A percentile compares a stretch with the other conserved stretches of the same genome.
Evolutionary conservation across 2,113 vertebrate genomes (phyloP).

Genomic region (Sturnus vulgaris): DNA sequence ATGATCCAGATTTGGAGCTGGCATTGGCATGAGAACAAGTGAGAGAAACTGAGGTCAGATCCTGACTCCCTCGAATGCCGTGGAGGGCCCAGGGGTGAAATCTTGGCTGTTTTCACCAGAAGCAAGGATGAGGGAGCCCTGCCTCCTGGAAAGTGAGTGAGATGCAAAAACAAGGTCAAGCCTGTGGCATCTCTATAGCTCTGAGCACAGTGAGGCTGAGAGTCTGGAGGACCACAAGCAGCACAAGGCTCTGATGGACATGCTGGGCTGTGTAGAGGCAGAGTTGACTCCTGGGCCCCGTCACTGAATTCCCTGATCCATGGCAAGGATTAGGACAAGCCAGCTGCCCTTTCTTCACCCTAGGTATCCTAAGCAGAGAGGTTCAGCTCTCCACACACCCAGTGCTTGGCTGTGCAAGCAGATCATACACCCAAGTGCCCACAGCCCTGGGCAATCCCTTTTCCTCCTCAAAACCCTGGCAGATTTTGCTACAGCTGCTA

Average conservation of each 20-base stretch:
- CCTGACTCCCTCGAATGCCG: neutral
- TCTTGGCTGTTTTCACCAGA: neutral
- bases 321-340: neutral
- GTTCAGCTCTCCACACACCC: neutral
- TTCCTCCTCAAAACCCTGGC: neutral
- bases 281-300: neutral
- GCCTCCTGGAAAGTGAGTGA: neutral
- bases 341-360: neutral
- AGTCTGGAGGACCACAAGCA: neutral
- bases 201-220: neutral
- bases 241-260: neutral
- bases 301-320: neutral
- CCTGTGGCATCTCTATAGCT: neutral
- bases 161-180: neutral
- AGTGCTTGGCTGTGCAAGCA: neutral
- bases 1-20: neutral
- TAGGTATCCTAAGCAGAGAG: neutral
- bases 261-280: neutral
- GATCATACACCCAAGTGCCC: neutral
- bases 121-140: neutral
- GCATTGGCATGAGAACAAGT: neutral
- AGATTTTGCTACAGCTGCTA: neutral
- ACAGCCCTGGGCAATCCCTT: fast-evolving
- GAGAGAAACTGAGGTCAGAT: neutral
- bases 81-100: neutral